These are phyloP conservation scores for Laticauda colubrina DNA, from an alignment of 2,113 vertebrate genomes.

Conservation along the genomic window DNA sequence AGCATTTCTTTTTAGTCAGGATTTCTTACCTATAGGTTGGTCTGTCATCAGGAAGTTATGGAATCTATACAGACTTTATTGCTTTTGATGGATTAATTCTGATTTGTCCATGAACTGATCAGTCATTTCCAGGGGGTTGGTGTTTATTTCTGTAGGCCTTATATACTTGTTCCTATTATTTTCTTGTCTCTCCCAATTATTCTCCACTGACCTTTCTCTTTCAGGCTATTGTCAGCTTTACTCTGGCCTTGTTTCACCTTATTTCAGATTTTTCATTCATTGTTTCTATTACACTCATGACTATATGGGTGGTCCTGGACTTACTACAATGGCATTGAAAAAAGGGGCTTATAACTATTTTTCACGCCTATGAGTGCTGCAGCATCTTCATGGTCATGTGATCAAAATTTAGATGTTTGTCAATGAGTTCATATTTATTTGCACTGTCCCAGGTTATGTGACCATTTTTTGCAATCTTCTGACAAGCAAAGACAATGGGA, in stretches of 20 bases:
- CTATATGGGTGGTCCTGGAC: not conserved
- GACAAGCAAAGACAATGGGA: not conserved
- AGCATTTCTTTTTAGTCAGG: not conserved
- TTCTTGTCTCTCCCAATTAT: not conserved
- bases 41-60: not conserved
- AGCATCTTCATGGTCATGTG: not conserved
- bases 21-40: not conserved
- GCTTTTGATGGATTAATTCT: not conserved
- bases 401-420: not conserved
- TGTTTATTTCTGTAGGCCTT: not conserved
- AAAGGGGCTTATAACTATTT: not conserved
- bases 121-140: not conserved
- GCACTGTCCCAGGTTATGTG: not conserved
- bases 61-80: not conserved
- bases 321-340: not conserved
- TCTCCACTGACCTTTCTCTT: not conserved
- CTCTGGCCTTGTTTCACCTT: not conserved
- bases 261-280: not conserved
- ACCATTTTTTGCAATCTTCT: not conserved
- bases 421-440: not conserved
- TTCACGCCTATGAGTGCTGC: not conserved
- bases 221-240: not conserved
- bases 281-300: not conserved
- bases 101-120: not conserved
- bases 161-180: not conserved